A percentile compares a stretch with the other conserved stretches of the same genome.
Evolutionary conservation across 1,140 invertebrate species (phyloP).

Genomic region (Asobara japonica): DNA sequence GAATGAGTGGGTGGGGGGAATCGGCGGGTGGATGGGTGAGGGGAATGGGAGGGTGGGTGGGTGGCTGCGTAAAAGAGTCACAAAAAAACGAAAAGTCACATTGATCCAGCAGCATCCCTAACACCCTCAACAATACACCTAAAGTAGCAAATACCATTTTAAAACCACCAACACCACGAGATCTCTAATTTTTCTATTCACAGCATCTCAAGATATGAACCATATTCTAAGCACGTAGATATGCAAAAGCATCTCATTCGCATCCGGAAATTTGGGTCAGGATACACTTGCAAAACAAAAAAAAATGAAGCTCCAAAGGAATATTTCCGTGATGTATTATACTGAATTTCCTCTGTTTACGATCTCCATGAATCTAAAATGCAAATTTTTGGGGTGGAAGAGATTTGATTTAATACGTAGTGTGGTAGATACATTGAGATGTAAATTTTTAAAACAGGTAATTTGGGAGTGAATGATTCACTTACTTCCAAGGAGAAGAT

Average conservation of each 20-base stretch:
- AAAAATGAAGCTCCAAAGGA: neutral
- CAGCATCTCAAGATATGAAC: neutral
- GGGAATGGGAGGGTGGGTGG: too few relatives aligned
- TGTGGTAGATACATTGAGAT: neutral
- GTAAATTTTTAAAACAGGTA: neutral
- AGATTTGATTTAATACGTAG: neutral
- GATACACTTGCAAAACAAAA: neutral
- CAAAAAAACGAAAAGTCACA: too few relatives aligned
- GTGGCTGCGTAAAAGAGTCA: too few relatives aligned
- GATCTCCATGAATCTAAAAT: neutral
- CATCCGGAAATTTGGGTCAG: neutral
- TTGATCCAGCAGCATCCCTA: too few relatives aligned
- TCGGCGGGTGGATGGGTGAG: too few relatives aligned
- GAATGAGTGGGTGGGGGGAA: too few relatives aligned
- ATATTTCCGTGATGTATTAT: neutral
- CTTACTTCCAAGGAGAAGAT: constrained; percentile 58
- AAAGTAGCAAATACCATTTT: too few relatives aligned
- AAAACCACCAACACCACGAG: neutral
- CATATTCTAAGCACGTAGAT: neutral
- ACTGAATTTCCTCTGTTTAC: neutral
- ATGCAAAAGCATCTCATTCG: neutral
- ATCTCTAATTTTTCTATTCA: neutral
- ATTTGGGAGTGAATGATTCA: constrained; percentile 13
- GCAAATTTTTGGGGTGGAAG: neutral
- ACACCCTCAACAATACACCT: too few relatives aligned